Evolutionary conservation across 2,113 vertebrate species (phyloP).

Genomic region (Coreoperca whiteheadi): DNA sequence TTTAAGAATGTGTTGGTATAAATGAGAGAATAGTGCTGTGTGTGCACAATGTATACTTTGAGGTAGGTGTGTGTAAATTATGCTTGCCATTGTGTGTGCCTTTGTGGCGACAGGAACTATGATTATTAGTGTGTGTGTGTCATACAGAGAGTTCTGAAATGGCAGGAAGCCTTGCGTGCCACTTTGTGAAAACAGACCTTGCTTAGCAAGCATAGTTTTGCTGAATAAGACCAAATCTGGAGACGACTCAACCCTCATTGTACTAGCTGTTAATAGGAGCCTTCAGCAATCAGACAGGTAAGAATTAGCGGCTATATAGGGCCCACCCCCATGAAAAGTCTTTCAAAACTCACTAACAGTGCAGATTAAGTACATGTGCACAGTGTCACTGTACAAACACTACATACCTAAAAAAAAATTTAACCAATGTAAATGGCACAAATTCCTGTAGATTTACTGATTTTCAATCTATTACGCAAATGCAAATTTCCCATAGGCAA

Average conservation of each 20-base stretch:
- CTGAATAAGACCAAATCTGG: conserved; percentile 21
- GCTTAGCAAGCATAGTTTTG: conserved; percentile 29
- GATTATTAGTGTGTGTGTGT: conserved; percentile 2
- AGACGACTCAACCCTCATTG: conserved; percentile 2
- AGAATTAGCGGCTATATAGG: conserved; percentile 14
- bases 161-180: conserved; percentile 1
- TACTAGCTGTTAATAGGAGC: conserved; percentile 24
- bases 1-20: background rate
- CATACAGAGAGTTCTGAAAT: conserved; percentile 8
- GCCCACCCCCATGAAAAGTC: background rate
- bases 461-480: background rate
- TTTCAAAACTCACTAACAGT: conserved; percentile 4
- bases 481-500: background rate
- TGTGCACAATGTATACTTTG: background rate
- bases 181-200: conserved; percentile 23
- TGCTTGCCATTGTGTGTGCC: background rate
- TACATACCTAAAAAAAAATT: background rate
- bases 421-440: background rate
- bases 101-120: conserved; percentile 22
- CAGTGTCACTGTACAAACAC: background rate
- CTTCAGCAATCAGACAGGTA: conserved; percentile 33
- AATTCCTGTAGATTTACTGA: background rate
- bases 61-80: conserved; percentile 11
- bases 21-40: background rate
- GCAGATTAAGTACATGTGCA: background rate